Percentiles rank a stretch among this genome's conserved stretches.
These are phyloP conservation scores for Hydrocynus forskahlii DNA, from an alignment of 2,797 vertebrate genomes.

Conservation along the genomic window DNA sequence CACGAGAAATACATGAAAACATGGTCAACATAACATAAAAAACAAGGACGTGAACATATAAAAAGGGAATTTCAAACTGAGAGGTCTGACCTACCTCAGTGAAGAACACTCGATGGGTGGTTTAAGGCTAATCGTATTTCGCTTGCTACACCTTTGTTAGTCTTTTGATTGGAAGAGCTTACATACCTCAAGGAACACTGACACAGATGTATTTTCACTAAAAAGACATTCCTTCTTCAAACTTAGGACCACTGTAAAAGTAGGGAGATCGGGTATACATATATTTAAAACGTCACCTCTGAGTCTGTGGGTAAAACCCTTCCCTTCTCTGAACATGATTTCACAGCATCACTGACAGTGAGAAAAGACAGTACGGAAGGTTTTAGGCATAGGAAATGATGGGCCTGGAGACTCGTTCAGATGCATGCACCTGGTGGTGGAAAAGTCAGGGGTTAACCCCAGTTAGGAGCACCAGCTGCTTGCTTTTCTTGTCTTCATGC, in stretches of 20 bases:
- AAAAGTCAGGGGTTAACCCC: slow-evolving; percentile 67
- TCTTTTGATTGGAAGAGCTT: slow-evolving; percentile 55
- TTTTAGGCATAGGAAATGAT: slow-evolving; percentile 30
- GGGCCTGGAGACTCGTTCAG: slow-evolving; percentile 64
- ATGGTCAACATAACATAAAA: slow-evolving; percentile 66
- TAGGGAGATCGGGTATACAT: slow-evolving; percentile 16
- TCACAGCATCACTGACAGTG: slow-evolving; percentile 28
- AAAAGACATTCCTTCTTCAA: slow-evolving; percentile 57
- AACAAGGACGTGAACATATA: slow-evolving; percentile 58
- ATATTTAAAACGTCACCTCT: slow-evolving; percentile 29
- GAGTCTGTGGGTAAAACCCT: background rate
- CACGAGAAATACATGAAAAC: slow-evolving; percentile 54
- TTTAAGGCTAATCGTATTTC: slow-evolving; percentile 80
- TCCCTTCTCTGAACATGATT: background rate
- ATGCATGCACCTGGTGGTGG: slow-evolving; percentile 72
- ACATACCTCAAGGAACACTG: slow-evolving; percentile 56
- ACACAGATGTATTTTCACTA: slow-evolving; percentile 59
- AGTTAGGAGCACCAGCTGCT: slow-evolving; percentile 66
- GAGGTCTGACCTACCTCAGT: slow-evolving; percentile 59
- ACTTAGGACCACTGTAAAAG: slow-evolving; percentile 31
- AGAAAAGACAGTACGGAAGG: slow-evolving; percentile 17
- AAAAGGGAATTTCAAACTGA: slow-evolving; percentile 48
- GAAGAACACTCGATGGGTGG: slow-evolving; percentile 63
- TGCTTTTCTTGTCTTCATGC: slow-evolving; percentile 44
- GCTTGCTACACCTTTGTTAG: slow-evolving; percentile 75